Evolutionary conservation across 2,888 invertebrate genomes (phyloP), one percentile per base, ranked within the genome.

Genomic region (Troides oblongomaculatus): DNA sequence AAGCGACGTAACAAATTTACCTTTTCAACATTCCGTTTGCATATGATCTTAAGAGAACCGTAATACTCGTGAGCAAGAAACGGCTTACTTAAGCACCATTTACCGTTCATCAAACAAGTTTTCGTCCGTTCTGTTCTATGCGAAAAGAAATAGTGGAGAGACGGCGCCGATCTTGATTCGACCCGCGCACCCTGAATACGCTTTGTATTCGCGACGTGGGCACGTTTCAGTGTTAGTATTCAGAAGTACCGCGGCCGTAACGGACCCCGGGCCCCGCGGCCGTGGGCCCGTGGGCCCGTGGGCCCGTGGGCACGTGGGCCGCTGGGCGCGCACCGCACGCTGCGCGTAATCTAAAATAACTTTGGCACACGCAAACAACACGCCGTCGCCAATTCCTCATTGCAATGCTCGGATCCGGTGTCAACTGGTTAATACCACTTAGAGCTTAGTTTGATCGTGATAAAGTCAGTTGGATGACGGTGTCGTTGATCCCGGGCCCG

Each of bases 371-470:
- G 8, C 43, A 25, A 18, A 73, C 72, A 70, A 62, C 84, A 81
- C 78, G 82, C 82, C 77, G 83, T 84, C 74, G 77, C 83, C 84
- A 82, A 83, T 83, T 77, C 80, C 76, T 78, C 72, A 74, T 68
- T 78, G 79, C 86, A 88, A 88, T 89, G 88, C 85, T 79, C 75
- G 72, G 72, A 73, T 72, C 78, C 77, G 77, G 84, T 68, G 75
- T 43, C 53, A 72, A 75, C 87, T 80, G 80, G 89, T 82, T 85
- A 58, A 46, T 74, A 76, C 86, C 77, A 81, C 80, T 77, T 74
- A 81, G 80, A 46, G 46, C 12, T 46, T 46, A 46, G 46, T 84
- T 78, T 81, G 72, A 78, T 78, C 83, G 72, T 79, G 86, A 83
- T 80, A 62, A 74, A 84, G 78, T 80, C 81, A 76, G 84, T 83